Evolutionary conservation across 2,888 invertebrate species (phyloP), one percentile per base, ranked within the genome.

Genomic region (Merodon equestris): DNA sequence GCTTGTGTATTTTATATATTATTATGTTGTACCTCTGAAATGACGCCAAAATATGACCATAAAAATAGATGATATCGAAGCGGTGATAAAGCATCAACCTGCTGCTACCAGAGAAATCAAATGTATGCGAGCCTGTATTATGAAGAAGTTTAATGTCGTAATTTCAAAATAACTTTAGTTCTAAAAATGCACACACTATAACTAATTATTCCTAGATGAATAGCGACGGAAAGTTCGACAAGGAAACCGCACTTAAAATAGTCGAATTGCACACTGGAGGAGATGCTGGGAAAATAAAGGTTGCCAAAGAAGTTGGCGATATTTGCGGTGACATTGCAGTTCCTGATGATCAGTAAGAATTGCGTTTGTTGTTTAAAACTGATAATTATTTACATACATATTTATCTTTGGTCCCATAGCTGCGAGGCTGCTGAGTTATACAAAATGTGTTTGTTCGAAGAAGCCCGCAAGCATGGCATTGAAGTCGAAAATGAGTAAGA

Each of bases 131-230:
- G 85, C 87, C 44, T 89, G 89, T 67, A 61, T 86, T 15, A 83
- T 88, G 83, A 86, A 87, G 75, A 86, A 87, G 79, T 83, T 86
- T 12, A 83, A 84, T 3, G 83, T 88, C 54, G 89, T 89, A 83
- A 82, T 85, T 83, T 15, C 18, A n/a, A 34, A 10, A 44, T 18
- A 7, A 17, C 0, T 7, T 57, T 7, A 10, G 13, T 10, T n/a
- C 12, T 1, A 12, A n/a, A 27, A 34, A 44, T 18, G 9, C 13
- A 47, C 4, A 12, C 1, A n/a, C 10, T 36, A 34, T 12, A 17
- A 18, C 47, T 13, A n/a, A 38, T 58, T 36, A 15, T 10, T 44
- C 48, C 17, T 76, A 88, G 88, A 82, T 88, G 83, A 83, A 83
- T 48, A 85, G 83, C 12, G 84, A 85, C 1, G 88, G 88, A 19